Conservation (phyloP, 2,797 vertebrate species). For the Enteromius mattozi region DNA sequence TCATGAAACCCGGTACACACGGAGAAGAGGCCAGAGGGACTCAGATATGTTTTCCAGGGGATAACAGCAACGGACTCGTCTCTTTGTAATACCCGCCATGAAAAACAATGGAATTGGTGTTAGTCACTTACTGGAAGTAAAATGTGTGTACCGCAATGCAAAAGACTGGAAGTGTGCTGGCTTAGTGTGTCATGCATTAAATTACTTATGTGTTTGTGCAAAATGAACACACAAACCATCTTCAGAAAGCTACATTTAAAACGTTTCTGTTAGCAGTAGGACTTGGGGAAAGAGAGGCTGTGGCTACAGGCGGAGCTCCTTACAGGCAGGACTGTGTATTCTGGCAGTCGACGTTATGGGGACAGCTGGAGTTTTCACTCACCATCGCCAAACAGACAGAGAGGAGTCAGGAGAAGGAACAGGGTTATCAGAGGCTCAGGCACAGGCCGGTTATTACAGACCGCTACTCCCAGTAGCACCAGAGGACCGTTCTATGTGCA, state of each 20-base stretch:
- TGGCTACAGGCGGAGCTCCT: constrained; percentile 49
- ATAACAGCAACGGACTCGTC: constrained; percentile 56
- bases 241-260: not conserved
- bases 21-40: constrained; percentile 67
- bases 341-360: constrained; percentile 61
- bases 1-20: constrained; percentile 73
- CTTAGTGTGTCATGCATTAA: not conserved
- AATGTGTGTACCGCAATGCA: not conserved
- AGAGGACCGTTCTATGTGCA: not conserved
- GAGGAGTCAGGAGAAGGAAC: constrained; percentile 45
- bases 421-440: constrained; percentile 35
- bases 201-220: not conserved
- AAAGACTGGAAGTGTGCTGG: not conserved
- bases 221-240: not conserved
- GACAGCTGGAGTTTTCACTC: constrained; percentile 60
- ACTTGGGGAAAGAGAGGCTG: constrained; percentile 29
- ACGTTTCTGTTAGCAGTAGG: constrained; percentile 4
- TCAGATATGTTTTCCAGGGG: constrained; percentile 75
- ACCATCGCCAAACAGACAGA: constrained; percentile 42
- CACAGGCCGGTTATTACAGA: constrained; percentile 35
- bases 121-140: constrained; percentile 43
- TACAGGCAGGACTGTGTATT: constrained; percentile 62
- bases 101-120: constrained; percentile 59
- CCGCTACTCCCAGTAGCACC: constrained; percentile 33
- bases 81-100: constrained; percentile 59